Conservation (phyloP, 2,797 vertebrate species). For the Leptatherina wallacei region DNA sequence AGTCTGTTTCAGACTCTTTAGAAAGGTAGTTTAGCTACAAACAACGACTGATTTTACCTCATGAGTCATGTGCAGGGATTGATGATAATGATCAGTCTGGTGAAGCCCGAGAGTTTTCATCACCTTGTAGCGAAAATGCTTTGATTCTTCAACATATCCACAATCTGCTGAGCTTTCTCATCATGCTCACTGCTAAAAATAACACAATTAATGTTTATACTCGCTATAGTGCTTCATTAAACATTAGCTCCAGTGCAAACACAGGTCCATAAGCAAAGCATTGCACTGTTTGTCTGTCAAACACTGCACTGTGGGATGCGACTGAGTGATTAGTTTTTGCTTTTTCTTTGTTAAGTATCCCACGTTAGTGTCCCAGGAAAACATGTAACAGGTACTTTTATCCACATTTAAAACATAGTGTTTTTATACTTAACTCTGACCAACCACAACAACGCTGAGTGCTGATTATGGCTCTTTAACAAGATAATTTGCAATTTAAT, state of each 20-base stretch:
- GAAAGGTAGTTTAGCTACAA: conserved; percentile 10
- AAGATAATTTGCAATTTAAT: no score
- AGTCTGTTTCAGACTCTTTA: conserved; percentile 4
- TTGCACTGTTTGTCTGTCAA: not conserved
- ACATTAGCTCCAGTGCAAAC: not conserved
- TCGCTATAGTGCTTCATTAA: not conserved
- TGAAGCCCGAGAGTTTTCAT: no score
- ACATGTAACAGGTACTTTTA: not conserved
- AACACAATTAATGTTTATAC: not conserved
- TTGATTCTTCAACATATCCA: not conserved
- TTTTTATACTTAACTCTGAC: not conserved
- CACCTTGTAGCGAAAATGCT: not conserved
- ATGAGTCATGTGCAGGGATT: not conserved
- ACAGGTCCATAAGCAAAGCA: not conserved
- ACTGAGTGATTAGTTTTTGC: not conserved
- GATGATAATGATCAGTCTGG: not conserved
- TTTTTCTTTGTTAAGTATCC: not conserved
- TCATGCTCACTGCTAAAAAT: not conserved
- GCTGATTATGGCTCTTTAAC: no score
- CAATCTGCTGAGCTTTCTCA: no score
- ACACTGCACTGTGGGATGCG: not conserved
- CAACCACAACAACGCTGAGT: no score
- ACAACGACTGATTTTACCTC: conserved; percentile 8
- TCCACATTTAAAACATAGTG: not conserved
- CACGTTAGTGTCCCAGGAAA: not conserved